Conservation (phyloP, 2,797 vertebrate genomes). For the Platalea minor region DNA sequence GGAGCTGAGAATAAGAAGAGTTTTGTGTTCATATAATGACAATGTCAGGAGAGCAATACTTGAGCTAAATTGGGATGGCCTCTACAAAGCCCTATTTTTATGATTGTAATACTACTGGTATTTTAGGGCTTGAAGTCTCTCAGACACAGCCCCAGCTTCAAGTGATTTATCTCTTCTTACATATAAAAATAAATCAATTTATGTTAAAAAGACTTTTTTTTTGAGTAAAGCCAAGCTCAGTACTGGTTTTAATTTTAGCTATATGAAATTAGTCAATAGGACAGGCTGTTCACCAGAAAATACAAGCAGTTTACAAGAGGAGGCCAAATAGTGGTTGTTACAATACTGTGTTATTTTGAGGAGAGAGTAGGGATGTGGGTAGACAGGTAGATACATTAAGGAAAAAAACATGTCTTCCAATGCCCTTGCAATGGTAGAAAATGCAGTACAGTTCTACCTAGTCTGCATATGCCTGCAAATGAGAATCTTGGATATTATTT, state of each 20-base stretch:
- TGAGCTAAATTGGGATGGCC: slow-evolving; percentile 22
- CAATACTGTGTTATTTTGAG: background rate
- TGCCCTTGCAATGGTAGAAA: background rate
- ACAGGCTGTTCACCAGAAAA: background rate
- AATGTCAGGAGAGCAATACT: slow-evolving; percentile 23
- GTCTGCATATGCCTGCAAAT: background rate
- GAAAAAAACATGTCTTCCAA: background rate
- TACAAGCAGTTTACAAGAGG: background rate
- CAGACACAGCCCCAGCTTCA: background rate
- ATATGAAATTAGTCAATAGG: background rate
- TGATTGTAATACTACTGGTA: background rate
- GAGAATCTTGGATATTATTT: background rate
- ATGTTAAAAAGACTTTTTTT: background rate
- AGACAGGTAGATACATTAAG: background rate
- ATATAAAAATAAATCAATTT: background rate
- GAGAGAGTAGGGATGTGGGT: background rate
- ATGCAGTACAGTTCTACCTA: background rate
- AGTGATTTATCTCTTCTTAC: background rate
- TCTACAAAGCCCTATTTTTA: background rate
- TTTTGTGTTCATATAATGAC: slow-evolving; percentile 17
- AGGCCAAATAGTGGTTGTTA: background rate
- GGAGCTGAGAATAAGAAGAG: slow-evolving; percentile 28
- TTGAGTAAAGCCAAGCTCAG: background rate
- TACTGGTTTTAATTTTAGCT: background rate
- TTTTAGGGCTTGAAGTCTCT: background rate